These are phyloP conservation scores for Lepidothrix coronata DNA, from an alignment of 2,113 vertebrate species.

Conservation along the genomic window DNA sequence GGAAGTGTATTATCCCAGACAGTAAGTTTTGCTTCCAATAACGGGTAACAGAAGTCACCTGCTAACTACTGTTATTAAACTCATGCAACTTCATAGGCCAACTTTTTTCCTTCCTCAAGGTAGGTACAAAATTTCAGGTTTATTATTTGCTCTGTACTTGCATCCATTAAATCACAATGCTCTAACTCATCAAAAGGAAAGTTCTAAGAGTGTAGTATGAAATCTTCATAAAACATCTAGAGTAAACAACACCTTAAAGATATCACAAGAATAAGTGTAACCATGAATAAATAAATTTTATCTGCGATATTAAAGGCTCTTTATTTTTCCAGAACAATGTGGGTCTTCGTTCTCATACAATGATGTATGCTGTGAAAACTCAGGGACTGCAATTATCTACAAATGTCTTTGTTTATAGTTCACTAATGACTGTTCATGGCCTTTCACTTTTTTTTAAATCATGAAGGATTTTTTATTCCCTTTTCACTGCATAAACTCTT, in stretches of 20 bases:
- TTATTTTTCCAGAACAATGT: neutral
- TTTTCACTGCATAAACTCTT: neutral
- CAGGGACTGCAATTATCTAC: neutral
- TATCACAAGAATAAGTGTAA: neutral
- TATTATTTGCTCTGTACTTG: neutral
- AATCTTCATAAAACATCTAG: neutral
- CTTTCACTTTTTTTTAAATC: neutral
- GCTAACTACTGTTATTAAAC: neutral
- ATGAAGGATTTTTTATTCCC: neutral
- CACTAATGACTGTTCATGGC: neutral
- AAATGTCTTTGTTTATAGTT: neutral
- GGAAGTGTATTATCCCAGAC: neutral
- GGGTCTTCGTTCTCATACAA: neutral
- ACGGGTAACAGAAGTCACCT: neutral
- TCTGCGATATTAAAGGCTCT: neutral
- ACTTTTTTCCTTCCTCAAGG: neutral
- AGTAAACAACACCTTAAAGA: neutral
- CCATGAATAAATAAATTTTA: neutral
- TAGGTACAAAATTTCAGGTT: neutral
- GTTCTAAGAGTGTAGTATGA: neutral
- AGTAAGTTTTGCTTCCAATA: neutral
- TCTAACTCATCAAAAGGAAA: neutral
- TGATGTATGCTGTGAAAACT: neutral
- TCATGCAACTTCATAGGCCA: neutral
- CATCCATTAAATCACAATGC: neutral